A percentile compares a stretch with the other conserved stretches of the same genome.
Evolutionary conservation across 2,113 vertebrate genomes (phyloP).

Genomic region (Australoheros scitulus): DNA sequence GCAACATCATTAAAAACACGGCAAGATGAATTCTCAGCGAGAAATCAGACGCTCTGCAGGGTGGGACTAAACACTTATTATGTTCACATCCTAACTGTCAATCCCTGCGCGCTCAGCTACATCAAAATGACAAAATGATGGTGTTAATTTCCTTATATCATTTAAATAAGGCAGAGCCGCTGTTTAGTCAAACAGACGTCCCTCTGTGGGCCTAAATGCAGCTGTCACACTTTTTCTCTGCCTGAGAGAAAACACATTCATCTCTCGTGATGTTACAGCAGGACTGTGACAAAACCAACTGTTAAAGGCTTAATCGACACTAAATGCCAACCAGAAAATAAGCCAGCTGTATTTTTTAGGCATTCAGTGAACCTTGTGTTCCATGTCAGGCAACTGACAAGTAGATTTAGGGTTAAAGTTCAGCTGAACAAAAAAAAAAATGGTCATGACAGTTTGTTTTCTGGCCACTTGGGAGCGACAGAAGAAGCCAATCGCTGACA

Average conservation of each 20-base stretch:
- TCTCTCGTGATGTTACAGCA: not conserved
- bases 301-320: not conserved
- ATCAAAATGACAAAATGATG: constrained; percentile 38
- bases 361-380: not conserved
- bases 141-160: constrained; percentile 29
- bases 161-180: constrained; percentile 28
- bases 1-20: constrained; percentile 78
- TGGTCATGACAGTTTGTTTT: not conserved
- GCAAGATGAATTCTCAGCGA: constrained; percentile 77
- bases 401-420: not conserved
- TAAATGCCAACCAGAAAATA: not conserved
- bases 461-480: not conserved
- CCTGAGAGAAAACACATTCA: not conserved
- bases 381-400: not conserved
- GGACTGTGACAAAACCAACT: not conserved
- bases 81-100: constrained; percentile 43
- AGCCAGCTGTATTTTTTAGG: not conserved
- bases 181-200: constrained; percentile 19
- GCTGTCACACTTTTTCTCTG: constrained; percentile 29
- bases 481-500: not conserved
- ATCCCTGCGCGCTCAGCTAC: constrained; percentile 12
- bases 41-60: constrained; percentile 83
- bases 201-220: constrained; percentile 28
- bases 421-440: too few species aligned
- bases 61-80: constrained; percentile 67